Conservation (phyloP, 2,113 vertebrate species). For the Macquaria australasica region DNA sequence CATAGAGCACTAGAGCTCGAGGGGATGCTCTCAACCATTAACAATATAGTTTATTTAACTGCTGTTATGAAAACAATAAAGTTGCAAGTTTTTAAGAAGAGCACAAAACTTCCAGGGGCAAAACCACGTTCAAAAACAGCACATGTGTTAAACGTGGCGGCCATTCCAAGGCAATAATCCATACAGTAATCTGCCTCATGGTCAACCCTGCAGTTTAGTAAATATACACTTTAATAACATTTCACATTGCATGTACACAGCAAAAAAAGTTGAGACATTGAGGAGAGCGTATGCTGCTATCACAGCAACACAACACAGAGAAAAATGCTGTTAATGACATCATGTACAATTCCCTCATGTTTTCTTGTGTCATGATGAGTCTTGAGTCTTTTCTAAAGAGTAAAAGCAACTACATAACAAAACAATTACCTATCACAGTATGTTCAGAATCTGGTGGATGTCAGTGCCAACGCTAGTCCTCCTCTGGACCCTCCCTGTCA, state of each 20-base stretch:
- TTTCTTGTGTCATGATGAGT: background rate
- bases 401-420: background rate
- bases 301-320: background rate
- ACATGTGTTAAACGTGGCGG: background rate
- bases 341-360: background rate
- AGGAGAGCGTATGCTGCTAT: background rate
- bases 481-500: background rate
- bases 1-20: background rate
- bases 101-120: background rate
- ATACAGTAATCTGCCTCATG: slow-evolving; percentile 12
- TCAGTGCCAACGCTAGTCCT: background rate
- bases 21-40: slow-evolving; percentile 8
- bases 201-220: background rate
- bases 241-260: background rate
- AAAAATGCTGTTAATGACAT: background rate
- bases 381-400: background rate
- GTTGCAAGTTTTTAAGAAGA: background rate
- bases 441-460: background rate
- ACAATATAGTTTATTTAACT: slow-evolving; percentile 17
- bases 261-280: background rate
- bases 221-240: slow-evolving; percentile 9
- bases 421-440: background rate
- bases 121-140: background rate
- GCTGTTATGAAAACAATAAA: background rate
- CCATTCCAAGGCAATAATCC: background rate